Evolutionary conservation across 2,797 vertebrate genomes (phyloP), one percentile per base, ranked within the genome.

Genomic region (Pseudochirops cupreus): DNA sequence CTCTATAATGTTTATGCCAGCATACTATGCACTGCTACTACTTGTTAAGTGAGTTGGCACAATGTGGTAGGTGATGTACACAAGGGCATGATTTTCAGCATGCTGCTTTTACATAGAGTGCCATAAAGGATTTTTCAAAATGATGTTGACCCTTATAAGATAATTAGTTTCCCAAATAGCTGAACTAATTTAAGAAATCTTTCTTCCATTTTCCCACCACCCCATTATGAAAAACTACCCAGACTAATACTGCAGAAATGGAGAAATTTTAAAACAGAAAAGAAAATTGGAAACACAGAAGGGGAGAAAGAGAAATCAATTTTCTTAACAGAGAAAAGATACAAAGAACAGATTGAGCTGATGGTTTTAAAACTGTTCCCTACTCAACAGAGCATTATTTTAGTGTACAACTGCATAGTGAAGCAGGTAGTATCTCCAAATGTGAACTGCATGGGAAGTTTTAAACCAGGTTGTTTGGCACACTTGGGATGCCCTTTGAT

Each of bases 331-430:
- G 13, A 0, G 4, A 33, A 97, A 94, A 94, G 31, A 57, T 91
- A 11, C 18, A 95, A 93, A 56, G 95, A 39, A 33, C 94, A 82
- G 93, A 89, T 5, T 91, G 92, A 91, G 95, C 31, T 13, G 11
- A 74, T 96, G 91, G 94, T 97, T 97, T 58, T 92, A 92, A 97
- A 92, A 28, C 95, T 52, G 12, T 90, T 97, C 93, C 31, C 58
- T 92, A 91, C 52, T 96, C 58, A 0, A 59, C 56, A 56, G 3
- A 93, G 53, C 6, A 54, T 97, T 93, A 94, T 95, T 96, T 55
- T 92, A 93, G 6, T 6, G 50, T 39, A 50, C 13, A 54, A 12
- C 58, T 94, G 14, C 95, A 91, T 13, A 21, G 82, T 55, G 12
- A 94, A 90, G 9, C 55, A 87, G 95, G 91, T 95, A 74, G 52